Base-by-base conservation (phyloP, 1,140 invertebrate species). In the Dolichoris vasculosae region DNA sequence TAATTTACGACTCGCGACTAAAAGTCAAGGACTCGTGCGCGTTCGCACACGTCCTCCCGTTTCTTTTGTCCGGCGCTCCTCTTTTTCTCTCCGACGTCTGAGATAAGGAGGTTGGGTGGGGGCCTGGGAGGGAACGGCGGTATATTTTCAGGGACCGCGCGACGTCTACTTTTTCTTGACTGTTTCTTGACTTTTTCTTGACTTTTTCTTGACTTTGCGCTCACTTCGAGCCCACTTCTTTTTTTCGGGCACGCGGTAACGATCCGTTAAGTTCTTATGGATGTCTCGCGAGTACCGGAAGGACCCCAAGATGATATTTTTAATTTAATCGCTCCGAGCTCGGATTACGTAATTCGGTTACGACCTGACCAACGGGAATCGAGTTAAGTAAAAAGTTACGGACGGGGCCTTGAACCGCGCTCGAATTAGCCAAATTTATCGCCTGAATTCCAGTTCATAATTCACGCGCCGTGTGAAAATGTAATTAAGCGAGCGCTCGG, bases 1-100 rank as follows among this genome's bases (percentile, higher is more conserved):
- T 83, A 89, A 89, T 89, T 89, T 89, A 89, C 86, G 86, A 87
- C 86, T 87, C 82, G 78, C 87, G 84, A 83, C 78, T 86, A 84
- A 89, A 88, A 89, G 85, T 89, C 87, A 89, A 89, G 88, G 87
- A 88, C 63, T 75, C 59, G 64, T 38, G 67, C 67, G 15, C 40
- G 38, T 35, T 40, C 51, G 32, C 38, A 26, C 55, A 23, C 59
- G n/a, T 59, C 78, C 59, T 46, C 55, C 86, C 43, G 43, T 46
- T 46, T 46, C 43, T 84, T 55, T 55, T 73, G 69, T 40, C 32
- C 35, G n/a, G n/a, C 69, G 32, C 35, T 26, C 35, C 69, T 71
- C 23, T 40, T 20, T 40, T 4, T 40, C 43, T 46, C 43, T 13
- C 13, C 43, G 6, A 7, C 43, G 13, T 13, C 13, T 46, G 43